Base-by-base conservation (phyloP, 2,888 invertebrate species). In the Sinotaia quadrata region DNA sequence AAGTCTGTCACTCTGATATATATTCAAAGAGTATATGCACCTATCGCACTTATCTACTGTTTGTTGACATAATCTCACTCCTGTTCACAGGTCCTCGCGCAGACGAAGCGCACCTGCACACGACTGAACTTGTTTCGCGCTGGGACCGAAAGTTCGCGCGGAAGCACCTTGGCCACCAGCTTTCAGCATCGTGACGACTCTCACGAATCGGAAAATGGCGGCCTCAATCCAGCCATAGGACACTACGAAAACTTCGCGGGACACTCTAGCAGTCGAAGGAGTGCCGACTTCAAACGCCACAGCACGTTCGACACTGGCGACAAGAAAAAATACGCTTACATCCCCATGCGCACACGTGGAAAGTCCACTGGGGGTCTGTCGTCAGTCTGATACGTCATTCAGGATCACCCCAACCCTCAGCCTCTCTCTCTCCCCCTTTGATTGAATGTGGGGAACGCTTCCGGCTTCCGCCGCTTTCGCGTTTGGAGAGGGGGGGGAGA, bases 71-170 rank as follows among this genome's bases (percentile, higher is more conserved):
- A n/a, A n/a, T 15, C 47, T 47, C 34, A 29, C 8, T 59, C 29
- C 31, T 37, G 2, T 36, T n/a, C 47, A 8, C 72, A 73, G 72
- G 72, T 69, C 24, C 44, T 69, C 41, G 60, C 72, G 34, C 67
- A 69, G 47, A 47, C 69, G 63, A 73, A 56, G 29, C 59, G 72
- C 21, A 73, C 69, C 31, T 73, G 72, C 49, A 56, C 67, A n/a
- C 54, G 69, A 12, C 56, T 61, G 54, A 59, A 52, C 33, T 51
- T 63, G 2, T 52, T 62, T 41, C 54, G 67, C 3, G 60, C 47
- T 52, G 67, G 67, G 49, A 65, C 72, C 4, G 72, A 73, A 44
- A 37, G 44, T 27, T 62, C n/a, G 2, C 47, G 67, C 10, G 65
- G 37, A 21, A 67, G 57, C 21, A 67, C 69, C 36, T 57, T 62